phyloP scores from a whole-genome alignment of 2,888 invertebrate genomes.

The Chrysotoxum bicinctum region DNA sequence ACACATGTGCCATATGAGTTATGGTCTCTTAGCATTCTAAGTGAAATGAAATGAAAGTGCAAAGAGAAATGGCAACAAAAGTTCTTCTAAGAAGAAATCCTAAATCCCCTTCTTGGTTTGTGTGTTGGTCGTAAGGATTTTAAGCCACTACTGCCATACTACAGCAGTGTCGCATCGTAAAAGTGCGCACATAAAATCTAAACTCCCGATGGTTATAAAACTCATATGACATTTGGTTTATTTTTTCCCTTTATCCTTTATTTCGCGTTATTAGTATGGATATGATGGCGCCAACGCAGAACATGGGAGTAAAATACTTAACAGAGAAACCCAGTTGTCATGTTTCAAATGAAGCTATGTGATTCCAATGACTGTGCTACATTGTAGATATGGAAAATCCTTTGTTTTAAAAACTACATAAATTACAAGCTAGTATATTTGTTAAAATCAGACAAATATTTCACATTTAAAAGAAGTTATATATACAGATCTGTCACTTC shows the following conservation, averaged over 20 bases:
- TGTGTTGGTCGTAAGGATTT: background rate
- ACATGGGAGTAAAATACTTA: slow-evolving; percentile 8
- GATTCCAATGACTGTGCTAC: background rate
- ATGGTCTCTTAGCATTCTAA: slow-evolving; percentile 26
- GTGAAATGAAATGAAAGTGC: slow-evolving; percentile 13
- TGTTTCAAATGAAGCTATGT: background rate
- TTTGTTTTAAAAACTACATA: no score
- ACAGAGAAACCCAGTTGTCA: background rate
- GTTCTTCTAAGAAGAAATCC: background rate
- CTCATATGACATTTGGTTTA: background rate
- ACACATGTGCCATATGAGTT: slow-evolving; percentile 55
- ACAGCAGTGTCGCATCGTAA: background rate
- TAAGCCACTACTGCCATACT: background rate
- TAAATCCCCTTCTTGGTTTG: background rate
- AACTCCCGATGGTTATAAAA: slow-evolving; percentile 54
- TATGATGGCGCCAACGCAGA: background rate
- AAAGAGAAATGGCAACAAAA: slow-evolving; percentile 16
- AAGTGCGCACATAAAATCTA: slow-evolving; percentile 46
- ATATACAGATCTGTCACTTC: no score
- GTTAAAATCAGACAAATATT: no score
- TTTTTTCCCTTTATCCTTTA: background rate
- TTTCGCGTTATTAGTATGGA: slow-evolving; percentile 27
- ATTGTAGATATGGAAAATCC: no score
- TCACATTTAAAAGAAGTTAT: no score
- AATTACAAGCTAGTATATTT: no score